Evolutionary conservation across 35 echinoderm and acorn worm genomes (phyloP).

Genomic region (Ophiothrix spiculata): DNA sequence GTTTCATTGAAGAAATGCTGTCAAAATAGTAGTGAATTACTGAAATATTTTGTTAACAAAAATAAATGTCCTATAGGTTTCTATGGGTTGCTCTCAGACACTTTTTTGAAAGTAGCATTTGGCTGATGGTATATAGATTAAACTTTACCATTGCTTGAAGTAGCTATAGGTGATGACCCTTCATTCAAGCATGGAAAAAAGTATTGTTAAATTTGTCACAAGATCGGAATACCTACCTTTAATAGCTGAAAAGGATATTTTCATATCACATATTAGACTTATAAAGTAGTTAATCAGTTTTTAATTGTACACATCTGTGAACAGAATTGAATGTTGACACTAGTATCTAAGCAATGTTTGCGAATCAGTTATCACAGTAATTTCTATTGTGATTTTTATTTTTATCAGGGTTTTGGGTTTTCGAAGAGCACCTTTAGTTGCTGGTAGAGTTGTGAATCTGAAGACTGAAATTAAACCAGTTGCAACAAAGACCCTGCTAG

Average conservation of each 20-base stretch:
- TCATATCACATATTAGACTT: background rate
- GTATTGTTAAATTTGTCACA: too few relatives aligned
- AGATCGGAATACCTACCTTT: too few relatives aligned
- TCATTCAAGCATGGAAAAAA: too few relatives aligned
- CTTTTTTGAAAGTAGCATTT: background rate
- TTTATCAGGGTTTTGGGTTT: conserved; percentile 62
- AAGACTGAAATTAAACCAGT: conserved; percentile 78
- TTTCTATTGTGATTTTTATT: too few relatives aligned
- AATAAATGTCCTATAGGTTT: too few relatives aligned
- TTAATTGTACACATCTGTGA: background rate
- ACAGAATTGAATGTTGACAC: background rate
- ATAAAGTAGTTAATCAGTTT: background rate
- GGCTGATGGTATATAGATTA: background rate
- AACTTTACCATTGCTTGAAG: too few relatives aligned
- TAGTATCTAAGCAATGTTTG: background rate
- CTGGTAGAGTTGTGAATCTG: conserved; percentile 69
- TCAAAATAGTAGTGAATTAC: too few relatives aligned
- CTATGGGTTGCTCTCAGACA: too few relatives aligned
- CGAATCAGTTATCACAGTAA: background rate
- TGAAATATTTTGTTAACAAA: too few relatives aligned
- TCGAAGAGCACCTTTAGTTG: conserved; percentile 79
- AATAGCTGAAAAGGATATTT: too few relatives aligned
- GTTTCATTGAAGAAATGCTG: too few relatives aligned
- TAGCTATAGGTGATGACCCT: too few relatives aligned
- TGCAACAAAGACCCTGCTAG: conserved; percentile 54